Base-by-base conservation (phyloP, 2,113 vertebrate species). In the Tautogolabrus adspersus region DNA sequence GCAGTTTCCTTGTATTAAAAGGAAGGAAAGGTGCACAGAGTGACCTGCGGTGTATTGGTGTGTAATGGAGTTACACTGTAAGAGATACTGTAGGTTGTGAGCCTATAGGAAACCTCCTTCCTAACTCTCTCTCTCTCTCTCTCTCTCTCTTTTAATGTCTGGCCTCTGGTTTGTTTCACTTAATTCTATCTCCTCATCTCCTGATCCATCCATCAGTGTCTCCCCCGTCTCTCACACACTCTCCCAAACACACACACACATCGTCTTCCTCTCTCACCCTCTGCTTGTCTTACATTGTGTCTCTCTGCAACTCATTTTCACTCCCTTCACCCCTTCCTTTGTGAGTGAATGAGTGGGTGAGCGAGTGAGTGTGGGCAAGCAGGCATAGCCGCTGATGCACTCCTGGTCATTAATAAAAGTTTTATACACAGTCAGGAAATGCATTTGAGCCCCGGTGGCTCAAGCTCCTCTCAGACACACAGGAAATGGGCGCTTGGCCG, bases 401-500 rank as follows among this genome's bases (percentile, higher is more conserved):
- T 95, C 92, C 89, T 93, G 90, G 89, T 94, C 94, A 95, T 95
- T 95, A 95, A 94, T 94, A 95, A 94, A 95, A 94, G 85, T 95
- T 94, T 94, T 94, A 94, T 95, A 94, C 93, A 87, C 89, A 92
- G 92, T 94, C 94, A 95, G 94, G 94, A 95, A 95, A 95, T 95
- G 94, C 94, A 94, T 94, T 93, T 93, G 86, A 88, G 93, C 90
- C 88, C 88, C 89, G 79, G 92, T 90, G 93, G 92, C 92, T 92
- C 91, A 86, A 93, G 92, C 85, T 93, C 78, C 93, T 95, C 92
- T 94, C 90, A 94, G 94, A 94, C 93, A 64, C 85, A 92, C 94
- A 95, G 94, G 94, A 95, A 95, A 95, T 95, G 94, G 93, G 66
- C 59, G 76, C 86, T 92, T 95, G 94, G 94, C 93, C 34, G 85